A percentile compares a stretch with the other conserved stretches of the same genome.
Evolutionary conservation across 2,113 vertebrate genomes (phyloP).

Genomic region (Zeus faber): DNA sequence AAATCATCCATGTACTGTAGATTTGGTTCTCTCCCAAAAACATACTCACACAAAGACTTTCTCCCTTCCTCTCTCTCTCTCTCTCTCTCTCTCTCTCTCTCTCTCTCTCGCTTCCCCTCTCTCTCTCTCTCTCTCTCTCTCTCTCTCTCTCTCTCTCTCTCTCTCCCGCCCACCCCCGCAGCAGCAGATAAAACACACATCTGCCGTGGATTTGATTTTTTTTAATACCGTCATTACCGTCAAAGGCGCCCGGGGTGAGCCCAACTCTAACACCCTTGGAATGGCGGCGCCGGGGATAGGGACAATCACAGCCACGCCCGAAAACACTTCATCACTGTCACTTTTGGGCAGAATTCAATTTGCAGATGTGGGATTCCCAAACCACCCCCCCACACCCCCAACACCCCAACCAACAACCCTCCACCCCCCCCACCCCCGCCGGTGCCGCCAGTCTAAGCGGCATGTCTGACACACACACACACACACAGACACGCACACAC

Average conservation of each 20-base stretch:
- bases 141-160: too few species aligned
- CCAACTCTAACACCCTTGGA: slow-evolving; percentile 68
- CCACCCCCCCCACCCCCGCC: neutral
- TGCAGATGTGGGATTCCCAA: slow-evolving; percentile 73
- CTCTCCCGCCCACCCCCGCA: neutral
- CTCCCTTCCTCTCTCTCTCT: neutral
- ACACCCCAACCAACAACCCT: too few species aligned
- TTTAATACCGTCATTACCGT: slow-evolving; percentile 76
- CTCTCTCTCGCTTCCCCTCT: neutral
- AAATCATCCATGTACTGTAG: too few species aligned
- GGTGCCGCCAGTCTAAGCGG: too few species aligned
- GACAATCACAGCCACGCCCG: slow-evolving; percentile 85
- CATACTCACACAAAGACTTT: too few species aligned
- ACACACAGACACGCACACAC: slow-evolving; percentile 22
- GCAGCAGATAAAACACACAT: slow-evolving; percentile 63
- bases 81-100: neutral
- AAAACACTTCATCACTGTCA: slow-evolving; percentile 88
- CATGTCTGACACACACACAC: neutral
- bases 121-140: neutral
- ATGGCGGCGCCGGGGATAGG: slow-evolving; percentile 81
- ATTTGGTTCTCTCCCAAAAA: too few species aligned
- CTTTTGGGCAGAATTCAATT: slow-evolving; percentile 85
- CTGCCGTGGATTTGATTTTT: slow-evolving; percentile 74
- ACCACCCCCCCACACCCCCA: too few species aligned
- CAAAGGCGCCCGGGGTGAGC: slow-evolving; percentile 48